phyloP scores from a whole-genome alignment of 2,113 vertebrate species.

The Ciconia stormi region DNA sequence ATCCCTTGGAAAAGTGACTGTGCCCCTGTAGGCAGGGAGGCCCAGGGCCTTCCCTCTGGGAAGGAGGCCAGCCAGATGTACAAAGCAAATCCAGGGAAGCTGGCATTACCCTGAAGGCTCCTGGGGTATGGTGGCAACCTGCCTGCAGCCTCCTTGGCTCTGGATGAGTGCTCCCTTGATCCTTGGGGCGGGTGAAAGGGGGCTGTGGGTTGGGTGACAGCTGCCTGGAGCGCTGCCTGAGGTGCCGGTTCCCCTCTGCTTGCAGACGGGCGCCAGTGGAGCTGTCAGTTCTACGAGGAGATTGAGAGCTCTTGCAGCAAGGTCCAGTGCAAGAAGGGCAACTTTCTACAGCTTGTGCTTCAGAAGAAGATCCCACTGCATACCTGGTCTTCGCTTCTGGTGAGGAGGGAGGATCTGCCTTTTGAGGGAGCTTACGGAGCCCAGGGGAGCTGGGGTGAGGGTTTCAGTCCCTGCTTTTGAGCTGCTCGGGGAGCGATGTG shows the following conservation, averaged over 20 bases:
- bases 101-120: background rate
- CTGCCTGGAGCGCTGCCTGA: background rate
- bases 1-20: background rate
- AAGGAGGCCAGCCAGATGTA: conserved; percentile 53
- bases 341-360: conserved; percentile 86
- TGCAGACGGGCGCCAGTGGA: conserved; percentile 92
- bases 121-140: background rate
- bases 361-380: conserved; percentile 96
- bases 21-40: background rate
- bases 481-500: background rate
- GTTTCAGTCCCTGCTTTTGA: background rate
- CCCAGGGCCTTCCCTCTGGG: conserved; percentile 15
- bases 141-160: conserved; percentile 2
- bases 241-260: background rate
- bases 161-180: background rate
- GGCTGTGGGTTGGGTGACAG: background rate
- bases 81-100: conserved; percentile 16
- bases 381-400: conserved; percentile 89
- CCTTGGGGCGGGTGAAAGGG: background rate
- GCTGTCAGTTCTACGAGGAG: conserved; percentile 89
- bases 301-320: conserved; percentile 93
- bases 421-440: background rate
- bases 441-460: background rate
- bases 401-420: conserved; percentile 49
- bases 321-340: conserved; percentile 88